Percentiles rank a stretch among this genome's conserved stretches.
phyloP scores from a whole-genome alignment of 1,140 invertebrate species.

The Rhynchophorus ferrugineus region DNA sequence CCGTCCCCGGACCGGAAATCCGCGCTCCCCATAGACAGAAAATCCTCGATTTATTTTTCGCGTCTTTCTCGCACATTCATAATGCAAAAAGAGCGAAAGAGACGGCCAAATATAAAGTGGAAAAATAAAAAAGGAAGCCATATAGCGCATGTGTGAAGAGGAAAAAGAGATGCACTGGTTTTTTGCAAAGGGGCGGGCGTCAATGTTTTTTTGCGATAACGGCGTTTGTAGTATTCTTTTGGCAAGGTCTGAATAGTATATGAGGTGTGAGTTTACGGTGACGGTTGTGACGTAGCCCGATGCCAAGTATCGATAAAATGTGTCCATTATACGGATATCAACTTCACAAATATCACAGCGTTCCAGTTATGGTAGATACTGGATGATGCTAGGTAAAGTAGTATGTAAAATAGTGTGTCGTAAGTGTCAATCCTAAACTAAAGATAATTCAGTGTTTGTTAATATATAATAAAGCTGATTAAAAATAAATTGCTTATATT shows the following conservation, averaged over 20 bases:
- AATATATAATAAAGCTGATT: too few relatives aligned
- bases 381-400: too few relatives aligned
- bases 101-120: conserved; percentile 24
- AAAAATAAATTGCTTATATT: too few relatives aligned
- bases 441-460: too few relatives aligned
- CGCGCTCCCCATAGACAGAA: conserved; percentile 21
- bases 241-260: background rate
- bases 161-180: conserved; percentile 19
- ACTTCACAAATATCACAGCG: too few relatives aligned
- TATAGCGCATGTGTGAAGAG: conserved; percentile 30
- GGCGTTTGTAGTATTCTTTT: conserved; percentile 21
- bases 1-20: conserved; percentile 3
- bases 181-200: background rate
- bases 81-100: conserved; percentile 19
- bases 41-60: conserved; percentile 22
- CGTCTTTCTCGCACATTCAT: conserved; percentile 22
- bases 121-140: conserved; percentile 32
- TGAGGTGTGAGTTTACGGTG: background rate
- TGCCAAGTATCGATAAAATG: too few relatives aligned
- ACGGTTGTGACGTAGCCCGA: too few relatives aligned
- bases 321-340: too few relatives aligned
- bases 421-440: too few relatives aligned
- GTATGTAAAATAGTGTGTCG: too few relatives aligned
- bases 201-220: conserved; percentile 19
- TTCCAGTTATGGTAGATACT: too few relatives aligned